Evolutionary conservation across 2,888 invertebrate species (phyloP), one percentile per base, ranked within the genome.

Genomic region (Hemithea aestivaria): DNA sequence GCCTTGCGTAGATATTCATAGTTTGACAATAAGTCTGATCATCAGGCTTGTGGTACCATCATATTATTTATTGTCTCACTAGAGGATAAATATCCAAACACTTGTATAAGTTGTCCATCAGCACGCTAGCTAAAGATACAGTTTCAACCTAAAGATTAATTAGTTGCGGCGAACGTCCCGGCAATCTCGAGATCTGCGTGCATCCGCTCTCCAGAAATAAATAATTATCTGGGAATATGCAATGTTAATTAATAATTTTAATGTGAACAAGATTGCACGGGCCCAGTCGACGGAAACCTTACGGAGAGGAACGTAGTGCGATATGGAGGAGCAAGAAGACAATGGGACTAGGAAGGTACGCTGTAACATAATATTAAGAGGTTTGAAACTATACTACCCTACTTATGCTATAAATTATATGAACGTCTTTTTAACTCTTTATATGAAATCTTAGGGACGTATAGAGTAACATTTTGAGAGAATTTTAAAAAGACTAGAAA

Each of bases 141-240:
- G 66, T 71, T 71, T 67, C 59, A 56, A 62, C 53, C 59, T 62
- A 72, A 45, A 77, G 73, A 83, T 85, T 84, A 85, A 83, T 85
- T 82, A 80, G 74, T 73, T 57, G 59, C 51, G 56, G 67, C 66
- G 71, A 80, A 77, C 73, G 76, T 75, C 64, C 64, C 62, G 57
- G 69, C 77, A 76, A 84, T 84, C 83, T 71, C 56, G 61, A 73
- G 75, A 81, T 84, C 79, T 77, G 36, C 41, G 41, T 68, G 74
- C 74, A 76, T 67, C 72, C 73, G 66, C 61, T 36, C 36, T 29
- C 28, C 68, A 66, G 72, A 70, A 72, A 77, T 81, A 79, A 82
- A 82, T 81, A 74, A 79, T 80, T 69, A 78, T 70, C 64, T 68
- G 62, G 56, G 65, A 67, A 77, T 79, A 73, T 74, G 80, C 78